Evolutionary conservation across 2,888 invertebrate genomes (phyloP).

Genomic region (Sipha maydis): DNA sequence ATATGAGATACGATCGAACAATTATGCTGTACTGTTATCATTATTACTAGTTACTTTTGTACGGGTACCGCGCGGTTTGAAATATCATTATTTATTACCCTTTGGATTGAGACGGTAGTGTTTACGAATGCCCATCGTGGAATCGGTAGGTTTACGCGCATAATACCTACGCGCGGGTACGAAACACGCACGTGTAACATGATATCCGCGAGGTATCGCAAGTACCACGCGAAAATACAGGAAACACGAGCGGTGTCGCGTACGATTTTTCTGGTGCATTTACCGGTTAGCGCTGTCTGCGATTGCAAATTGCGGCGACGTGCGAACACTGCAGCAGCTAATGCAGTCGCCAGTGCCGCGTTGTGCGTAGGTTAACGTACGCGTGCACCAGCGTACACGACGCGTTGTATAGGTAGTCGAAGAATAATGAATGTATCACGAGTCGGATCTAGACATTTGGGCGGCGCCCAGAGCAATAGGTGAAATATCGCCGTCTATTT

Average conservation of each 20-base stretch:
- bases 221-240: not conserved
- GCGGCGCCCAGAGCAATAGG: slow-evolving; percentile 53
- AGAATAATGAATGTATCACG: slow-evolving; percentile 50
- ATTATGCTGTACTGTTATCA: not conserved
- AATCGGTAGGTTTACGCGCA: not conserved
- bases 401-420: slow-evolving; percentile 27
- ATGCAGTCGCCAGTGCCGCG: not conserved
- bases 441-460: slow-evolving; percentile 53
- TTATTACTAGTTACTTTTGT: no score
- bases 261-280: not conserved
- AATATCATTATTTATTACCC: not conserved
- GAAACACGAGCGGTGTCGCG: not conserved
- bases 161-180: not conserved
- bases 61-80: no score
- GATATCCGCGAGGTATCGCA: not conserved
- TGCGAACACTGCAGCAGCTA: not conserved
- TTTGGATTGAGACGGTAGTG: not conserved
- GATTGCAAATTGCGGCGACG: slow-evolving; percentile 37
- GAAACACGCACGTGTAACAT: not conserved
- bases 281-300: not conserved
- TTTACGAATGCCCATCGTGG: not conserved
- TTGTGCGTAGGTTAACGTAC: not conserved
- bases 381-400: not conserved
- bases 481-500: slow-evolving; percentile 50
- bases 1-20: not conserved